phyloP scores from a whole-genome alignment of 2,888 invertebrate genomes.

The Platerodrilus igneus region DNA sequence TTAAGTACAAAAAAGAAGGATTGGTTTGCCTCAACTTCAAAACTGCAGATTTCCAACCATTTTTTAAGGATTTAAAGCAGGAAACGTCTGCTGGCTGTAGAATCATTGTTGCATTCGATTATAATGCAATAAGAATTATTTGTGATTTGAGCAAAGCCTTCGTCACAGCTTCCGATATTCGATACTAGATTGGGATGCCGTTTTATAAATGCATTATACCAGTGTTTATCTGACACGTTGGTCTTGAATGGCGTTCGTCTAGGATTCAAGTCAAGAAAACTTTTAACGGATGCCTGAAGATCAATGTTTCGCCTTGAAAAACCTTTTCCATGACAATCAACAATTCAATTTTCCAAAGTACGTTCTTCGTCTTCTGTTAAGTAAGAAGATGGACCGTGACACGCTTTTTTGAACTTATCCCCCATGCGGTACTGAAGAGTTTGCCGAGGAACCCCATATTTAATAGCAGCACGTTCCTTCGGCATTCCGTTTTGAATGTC shows the following conservation, averaged over 20 bases:
- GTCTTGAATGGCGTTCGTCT: slow-evolving; percentile 21
- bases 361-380: slow-evolving; percentile 17
- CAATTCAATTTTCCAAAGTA: slow-evolving; percentile 6
- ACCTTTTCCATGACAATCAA: slow-evolving; percentile 4
- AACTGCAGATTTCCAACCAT: slow-evolving; percentile 28
- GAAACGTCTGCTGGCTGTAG: slow-evolving; percentile 23
- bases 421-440: slow-evolving; percentile 6
- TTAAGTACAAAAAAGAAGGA: slow-evolving; percentile 26
- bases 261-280: slow-evolving; percentile 20
- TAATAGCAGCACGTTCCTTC: too few species aligned
- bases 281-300: slow-evolving; percentile 17
- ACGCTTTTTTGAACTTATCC: slow-evolving; percentile 3
- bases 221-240: slow-evolving; percentile 25
- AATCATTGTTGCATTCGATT: slow-evolving; percentile 31
- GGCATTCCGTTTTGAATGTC: too few species aligned
- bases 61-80: slow-evolving; percentile 29
- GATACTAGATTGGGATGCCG: slow-evolving; percentile 28
- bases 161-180: slow-evolving; percentile 33
- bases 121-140: too few species aligned
- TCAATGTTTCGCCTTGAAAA: slow-evolving; percentile 13
- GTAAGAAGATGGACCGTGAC: slow-evolving; percentile 10
- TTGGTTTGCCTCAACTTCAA: slow-evolving; percentile 27
- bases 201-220: slow-evolving; percentile 30
- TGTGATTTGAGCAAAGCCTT: too few species aligned
- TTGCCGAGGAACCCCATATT: slow-evolving; percentile 1